Evolutionary conservation across 2,888 invertebrate genomes (phyloP), one percentile per base, ranked within the genome.

Genomic region (Phaedon cochleariae): DNA sequence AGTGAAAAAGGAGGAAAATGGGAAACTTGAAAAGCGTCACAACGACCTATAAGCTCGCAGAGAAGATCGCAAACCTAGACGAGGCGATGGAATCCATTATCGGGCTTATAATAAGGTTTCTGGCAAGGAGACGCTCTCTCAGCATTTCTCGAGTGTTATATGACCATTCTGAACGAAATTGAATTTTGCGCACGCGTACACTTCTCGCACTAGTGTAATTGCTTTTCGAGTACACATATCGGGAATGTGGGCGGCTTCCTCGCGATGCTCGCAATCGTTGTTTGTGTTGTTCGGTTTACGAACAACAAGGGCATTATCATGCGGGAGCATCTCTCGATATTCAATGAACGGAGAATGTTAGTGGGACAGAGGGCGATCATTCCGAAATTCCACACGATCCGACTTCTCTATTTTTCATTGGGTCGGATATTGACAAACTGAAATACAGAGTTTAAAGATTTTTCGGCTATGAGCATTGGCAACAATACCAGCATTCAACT

Each of bases 111-210:
- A 80, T 79, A 73, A 80, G 76, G 76, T 78, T 79, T 75, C 70
- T 68, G 71, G 68, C 67, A 71, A 69, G 68, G 68, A 62, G 64
- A 53, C 12, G 61, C 49, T 29, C 63, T 64, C 61, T 53, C 57
- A 63, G 66, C 69, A 67, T 59, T 67, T 62, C 67, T 64, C 65
- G 57, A 73, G 74, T 79, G 79, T 79, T 78, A 76, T 76, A 76
- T 75, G 76, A 77, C 75, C 79, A 77, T 77, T 80, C 75, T 26
- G 76, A 70, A 64, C 73, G 68, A 79, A 80, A 81, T 80, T 80
- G 80, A 81, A 80, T 79, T 79, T 79, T 59, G 78, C 79, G 79
- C 78, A 79, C 76, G 80, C 77, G 79, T 79, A 77, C 74, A 66
- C 74, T 70, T 71, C 69, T 71, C 70, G 64, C 71, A 65, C 65